Evolutionary conservation across 2,113 vertebrate genomes (phyloP).

Genomic region (Quiscalus mexicanus): DNA sequence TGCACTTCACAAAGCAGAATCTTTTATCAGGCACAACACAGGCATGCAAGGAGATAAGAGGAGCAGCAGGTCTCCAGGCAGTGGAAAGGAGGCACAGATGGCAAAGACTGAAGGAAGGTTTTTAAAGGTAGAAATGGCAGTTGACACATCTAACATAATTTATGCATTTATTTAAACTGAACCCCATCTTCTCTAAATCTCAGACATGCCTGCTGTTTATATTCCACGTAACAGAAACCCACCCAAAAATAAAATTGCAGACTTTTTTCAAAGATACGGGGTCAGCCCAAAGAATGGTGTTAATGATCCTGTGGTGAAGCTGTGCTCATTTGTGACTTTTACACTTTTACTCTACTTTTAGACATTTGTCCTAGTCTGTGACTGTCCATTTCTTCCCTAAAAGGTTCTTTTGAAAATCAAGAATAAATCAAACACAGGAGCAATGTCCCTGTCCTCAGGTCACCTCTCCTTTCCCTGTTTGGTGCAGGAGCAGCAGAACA

Average conservation of each 20-base stretch:
- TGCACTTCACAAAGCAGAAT: conserved; percentile 18
- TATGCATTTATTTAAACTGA: neutral
- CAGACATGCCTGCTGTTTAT: neutral
- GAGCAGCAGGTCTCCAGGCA: conserved; percentile 9
- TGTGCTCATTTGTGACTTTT: neutral
- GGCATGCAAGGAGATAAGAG: neutral
- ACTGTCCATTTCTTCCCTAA: neutral
- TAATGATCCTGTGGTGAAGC: neutral
- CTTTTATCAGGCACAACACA: conserved; percentile 23
- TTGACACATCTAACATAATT: neutral
- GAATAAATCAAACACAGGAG: neutral
- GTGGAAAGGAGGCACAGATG: neutral
- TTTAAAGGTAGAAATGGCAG: neutral
- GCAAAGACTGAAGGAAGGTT: neutral
- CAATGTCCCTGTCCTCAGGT: neutral
- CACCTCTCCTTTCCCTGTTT: neutral
- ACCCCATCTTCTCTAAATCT: neutral
- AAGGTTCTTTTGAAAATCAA: neutral
- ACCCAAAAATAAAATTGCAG: neutral
- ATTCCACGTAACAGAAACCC: neutral
- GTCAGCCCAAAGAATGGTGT: neutral
- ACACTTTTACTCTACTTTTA: neutral
- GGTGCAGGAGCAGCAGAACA: neutral
- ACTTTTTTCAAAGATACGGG: neutral
- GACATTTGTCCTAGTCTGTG: neutral